Evolutionary conservation across 2,113 vertebrate species (phyloP).

Genomic region (Notarius lentiginosus): DNA sequence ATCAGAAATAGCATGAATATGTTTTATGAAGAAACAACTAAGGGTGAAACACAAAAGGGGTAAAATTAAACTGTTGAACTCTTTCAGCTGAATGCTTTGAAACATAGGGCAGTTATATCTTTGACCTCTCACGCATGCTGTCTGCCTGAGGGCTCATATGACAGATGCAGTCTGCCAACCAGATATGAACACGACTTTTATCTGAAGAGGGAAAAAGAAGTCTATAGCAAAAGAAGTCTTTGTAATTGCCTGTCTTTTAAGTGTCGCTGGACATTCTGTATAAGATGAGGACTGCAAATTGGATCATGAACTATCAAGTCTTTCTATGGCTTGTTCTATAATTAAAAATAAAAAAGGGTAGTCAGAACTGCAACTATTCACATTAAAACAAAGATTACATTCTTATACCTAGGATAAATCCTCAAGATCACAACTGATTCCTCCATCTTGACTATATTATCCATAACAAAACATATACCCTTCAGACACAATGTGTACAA

Average conservation of each 20-base stretch:
- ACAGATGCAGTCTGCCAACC: constrained; percentile 51
- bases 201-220: constrained; percentile 31
- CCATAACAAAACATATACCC: neutral
- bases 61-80: constrained; percentile 19
- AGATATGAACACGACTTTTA: constrained; percentile 47
- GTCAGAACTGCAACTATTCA: neutral
- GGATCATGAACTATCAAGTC: neutral
- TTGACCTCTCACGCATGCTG: constrained; percentile 47
- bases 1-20: constrained; percentile 12
- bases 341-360: neutral
- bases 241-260: constrained; percentile 32
- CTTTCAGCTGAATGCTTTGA: constrained; percentile 39
- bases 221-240: neutral
- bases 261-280: constrained; percentile 31
- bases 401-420: neutral
- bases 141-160: constrained; percentile 46
- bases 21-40: constrained; percentile 18
- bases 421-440: neutral
- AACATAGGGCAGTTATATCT: constrained; percentile 51
- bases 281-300: neutral
- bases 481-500: too few species aligned
- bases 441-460: neutral
- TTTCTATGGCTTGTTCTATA: neutral
- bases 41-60: neutral
- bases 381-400: neutral